Base-by-base conservation (phyloP, 2,888 invertebrate species). In the Phasia obesa region DNA sequence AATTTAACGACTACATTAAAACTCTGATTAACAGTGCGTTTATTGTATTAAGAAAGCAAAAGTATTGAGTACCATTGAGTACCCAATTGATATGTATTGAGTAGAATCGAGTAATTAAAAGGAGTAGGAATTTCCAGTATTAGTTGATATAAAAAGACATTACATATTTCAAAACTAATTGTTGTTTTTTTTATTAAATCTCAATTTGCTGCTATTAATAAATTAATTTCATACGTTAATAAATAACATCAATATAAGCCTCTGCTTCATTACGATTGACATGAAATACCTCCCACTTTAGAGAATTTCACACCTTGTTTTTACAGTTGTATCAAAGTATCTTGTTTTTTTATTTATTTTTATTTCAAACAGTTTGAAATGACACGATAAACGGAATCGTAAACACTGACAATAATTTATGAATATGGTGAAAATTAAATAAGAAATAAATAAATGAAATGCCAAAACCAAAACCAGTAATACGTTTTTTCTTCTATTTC, bases 381-480 rank as follows among this genome's bases (percentile, higher is more conserved):
- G 73, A 73, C 79, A 60, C 21, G 53, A 67, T 35, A 31, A 70
- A 70, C 55, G 64, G 62, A 65, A 59, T 51, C 27, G 65, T 44
- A 64, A 62, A 51, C 44, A 35, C 57, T 75, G 79, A 79, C 83
- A 76, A 71, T 83, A 75, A 83, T 83, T 83, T 76, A 83, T 83
- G 83, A 78, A 62, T 60, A 78, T 69, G 71, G 67, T 76, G 31
- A 69, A 75, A 31, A 47, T 47, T 4, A 27, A 64, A 64, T 2
- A 55, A 49, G 21, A 69, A 76, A 76, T 23, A 44, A 15, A 42
- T n/a, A n/a, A n/a, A n/a, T n/a, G n/a, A 57, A 44, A 57, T 1
- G 47, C 2, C 23, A 35, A 31, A 47, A 31, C 47, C 7, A 27
- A 75, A 75, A 65, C 27, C 59, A 51, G 57, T 59, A 44, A 73